These are phyloP conservation scores for Philereme transversata DNA, from an alignment of 2,888 invertebrate species.

Conservation along the genomic window DNA sequence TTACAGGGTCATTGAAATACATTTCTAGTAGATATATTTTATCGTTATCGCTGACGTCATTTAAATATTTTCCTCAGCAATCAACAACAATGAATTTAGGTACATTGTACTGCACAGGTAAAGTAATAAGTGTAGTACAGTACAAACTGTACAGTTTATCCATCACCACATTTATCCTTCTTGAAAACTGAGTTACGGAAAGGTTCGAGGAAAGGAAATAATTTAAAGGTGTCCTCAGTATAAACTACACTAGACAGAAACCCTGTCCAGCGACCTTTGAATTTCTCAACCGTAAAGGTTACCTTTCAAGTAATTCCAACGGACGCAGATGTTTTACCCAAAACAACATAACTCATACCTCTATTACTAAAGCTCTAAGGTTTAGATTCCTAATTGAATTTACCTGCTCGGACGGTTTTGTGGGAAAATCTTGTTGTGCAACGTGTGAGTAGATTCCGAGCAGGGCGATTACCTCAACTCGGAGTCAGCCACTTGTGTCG, in stretches of 20 bases:
- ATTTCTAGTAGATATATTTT: too few species aligned
- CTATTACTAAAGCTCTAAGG: conserved; percentile 11
- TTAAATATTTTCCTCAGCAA: too few species aligned
- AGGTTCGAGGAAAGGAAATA: too few species aligned
- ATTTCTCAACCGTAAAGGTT: conserved; percentile 33
- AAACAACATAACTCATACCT: not conserved
- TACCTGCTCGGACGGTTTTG: conserved; percentile 10
- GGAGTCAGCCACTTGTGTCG: not conserved
- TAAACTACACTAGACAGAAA: conserved; percentile 22
- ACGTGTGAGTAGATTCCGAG: conserved; percentile 23
- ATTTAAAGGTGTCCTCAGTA: too few species aligned
- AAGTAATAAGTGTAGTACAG: too few species aligned
- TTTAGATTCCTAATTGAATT: conserved; percentile 1
- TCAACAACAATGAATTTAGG: too few species aligned
- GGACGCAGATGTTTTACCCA: conserved; percentile 20
- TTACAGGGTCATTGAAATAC: too few species aligned
- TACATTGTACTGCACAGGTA: too few species aligned
- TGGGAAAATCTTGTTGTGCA: conserved; percentile 19
- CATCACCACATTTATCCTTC: too few species aligned
- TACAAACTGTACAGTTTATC: too few species aligned
- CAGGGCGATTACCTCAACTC: conserved; percentile 29
- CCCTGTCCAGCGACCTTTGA: conserved; percentile 23
- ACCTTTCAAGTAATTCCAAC: conserved; percentile 24
- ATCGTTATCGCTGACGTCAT: too few species aligned
- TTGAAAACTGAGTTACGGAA: too few species aligned